Base-by-base conservation (phyloP, 2,797 vertebrate genomes). In the Sarcoramphus papa region DNA sequence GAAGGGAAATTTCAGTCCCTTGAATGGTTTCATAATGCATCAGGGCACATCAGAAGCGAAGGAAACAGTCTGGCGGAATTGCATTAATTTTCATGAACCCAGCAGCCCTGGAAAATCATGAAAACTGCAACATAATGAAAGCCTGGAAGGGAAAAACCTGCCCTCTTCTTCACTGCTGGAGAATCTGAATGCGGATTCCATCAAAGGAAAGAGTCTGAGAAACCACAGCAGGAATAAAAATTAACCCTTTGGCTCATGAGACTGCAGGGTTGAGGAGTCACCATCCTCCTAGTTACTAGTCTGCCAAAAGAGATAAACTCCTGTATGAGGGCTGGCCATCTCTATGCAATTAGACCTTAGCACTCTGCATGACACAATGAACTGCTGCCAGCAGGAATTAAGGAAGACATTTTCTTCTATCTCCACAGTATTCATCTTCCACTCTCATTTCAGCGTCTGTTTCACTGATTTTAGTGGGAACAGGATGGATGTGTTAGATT, bases 11-110 rank as follows among this genome's bases (percentile, higher is more conserved):
- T 97, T 96, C 92, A 83, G 83, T 82, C 67, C 76, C 84, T 95
- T 90, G 94, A 97, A 97, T 75, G 87, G 89, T 95, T 96, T 97
- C 95, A 96, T 93, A 97, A 97, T 97, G 97, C 96, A 98, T 85
- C 94, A 96, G 95, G 95, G 91, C 97, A 97, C 95, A 97, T 96
- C 96, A 94, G 89, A 97, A 85, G 88, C 2, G 1, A 95, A 97
- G 92, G 95, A 97, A 97, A 97, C 95, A 94, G 97, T 95, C 96
- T 97, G 95, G 95, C 93, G 96, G 97, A 97, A 97, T 96, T 97
- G 96, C 95, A 98, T 98, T 97, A 97, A 98, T 98, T 98, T 98
- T 98, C 97, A 98, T 98, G 97, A 97, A 97, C 95, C 96, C 68
- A 92, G 96, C 95, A 95, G 97, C 96, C 94, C 95, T 94, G 79